Percentiles rank a stretch among this genome's conserved stretches.
phyloP scores from a whole-genome alignment of 1,140 invertebrate genomes.

The Mya arenaria region DNA sequence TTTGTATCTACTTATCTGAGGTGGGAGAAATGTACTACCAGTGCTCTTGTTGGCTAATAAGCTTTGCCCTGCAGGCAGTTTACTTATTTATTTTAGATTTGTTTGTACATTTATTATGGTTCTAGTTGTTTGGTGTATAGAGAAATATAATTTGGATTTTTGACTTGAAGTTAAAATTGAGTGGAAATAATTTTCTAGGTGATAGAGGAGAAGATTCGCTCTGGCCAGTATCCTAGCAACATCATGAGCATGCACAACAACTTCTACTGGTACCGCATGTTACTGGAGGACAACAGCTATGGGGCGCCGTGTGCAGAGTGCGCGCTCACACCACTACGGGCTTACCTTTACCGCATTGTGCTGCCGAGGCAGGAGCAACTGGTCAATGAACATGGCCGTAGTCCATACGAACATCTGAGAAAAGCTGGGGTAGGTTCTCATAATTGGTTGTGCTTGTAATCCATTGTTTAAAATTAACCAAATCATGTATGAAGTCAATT shows the following conservation, averaged over 20 bases:
- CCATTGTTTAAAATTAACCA: too few species aligned
- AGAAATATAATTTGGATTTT: too few species aligned
- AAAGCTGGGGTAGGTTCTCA: conserved; percentile 61
- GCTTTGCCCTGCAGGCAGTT: too few species aligned
- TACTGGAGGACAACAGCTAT: conserved; percentile 70
- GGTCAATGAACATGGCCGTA: conserved; percentile 75
- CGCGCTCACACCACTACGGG: conserved; percentile 65
- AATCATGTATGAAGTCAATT: too few species aligned
- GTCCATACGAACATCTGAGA: conserved; percentile 55
- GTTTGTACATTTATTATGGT: too few species aligned
- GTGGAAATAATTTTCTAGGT: conserved; percentile 45
- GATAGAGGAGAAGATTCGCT: conserved; percentile 55
- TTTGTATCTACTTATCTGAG: too few species aligned
- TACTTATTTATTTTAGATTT: too few species aligned
- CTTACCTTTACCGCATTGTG: conserved; percentile 75
- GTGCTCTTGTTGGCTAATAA: too few species aligned
- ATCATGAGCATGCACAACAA: conserved; percentile 73
- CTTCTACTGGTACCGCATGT: conserved; percentile 76
- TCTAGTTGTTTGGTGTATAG: too few species aligned
- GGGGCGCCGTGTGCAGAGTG: conserved; percentile 69
- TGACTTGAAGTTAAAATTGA: too few species aligned
- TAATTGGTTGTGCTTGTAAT: too few species aligned
- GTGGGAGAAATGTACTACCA: too few species aligned
- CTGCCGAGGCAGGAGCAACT: conserved; percentile 68
- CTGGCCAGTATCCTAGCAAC: conserved; percentile 58